These are phyloP conservation scores for Halichoeres trimaculatus DNA, from an alignment of 2,113 vertebrate species.

Conservation along the genomic window DNA sequence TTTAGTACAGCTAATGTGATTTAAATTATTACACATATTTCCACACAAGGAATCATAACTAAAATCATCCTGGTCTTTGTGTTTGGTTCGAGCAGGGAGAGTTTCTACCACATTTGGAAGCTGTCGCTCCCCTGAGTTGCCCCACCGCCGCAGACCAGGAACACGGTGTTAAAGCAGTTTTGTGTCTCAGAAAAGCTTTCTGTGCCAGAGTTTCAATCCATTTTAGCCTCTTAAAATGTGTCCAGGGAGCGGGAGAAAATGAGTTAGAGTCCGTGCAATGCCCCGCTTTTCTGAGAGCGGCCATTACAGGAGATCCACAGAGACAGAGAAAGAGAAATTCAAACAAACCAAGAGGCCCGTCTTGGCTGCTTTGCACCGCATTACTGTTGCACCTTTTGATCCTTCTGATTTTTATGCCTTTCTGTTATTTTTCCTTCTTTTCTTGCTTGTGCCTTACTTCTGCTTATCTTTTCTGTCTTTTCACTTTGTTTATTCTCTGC, in stretches of 20 bases:
- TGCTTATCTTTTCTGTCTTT: constrained; percentile 9
- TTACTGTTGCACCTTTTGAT: constrained; percentile 64
- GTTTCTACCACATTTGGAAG: constrained; percentile 13
- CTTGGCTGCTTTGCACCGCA: constrained; percentile 44
- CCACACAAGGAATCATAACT: constrained; percentile 12
- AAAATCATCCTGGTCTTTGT: constrained; percentile 2
- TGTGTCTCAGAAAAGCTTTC: constrained; percentile 58
- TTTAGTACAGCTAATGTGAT: constrained; percentile 37
- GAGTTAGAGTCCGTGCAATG: constrained; percentile 50
- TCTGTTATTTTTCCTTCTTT: constrained; percentile 10
- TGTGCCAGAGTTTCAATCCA: constrained; percentile 63
- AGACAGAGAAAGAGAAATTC: constrained; percentile 44
- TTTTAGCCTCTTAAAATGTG: constrained; percentile 65
- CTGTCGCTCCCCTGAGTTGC: constrained; percentile 10
- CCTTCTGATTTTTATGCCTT: constrained; percentile 43
- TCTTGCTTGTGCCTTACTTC: constrained; percentile 23
- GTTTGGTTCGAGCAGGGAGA: constrained; percentile 2
- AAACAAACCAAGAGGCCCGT: constrained; percentile 49
- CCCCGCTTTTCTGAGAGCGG: constrained; percentile 52
- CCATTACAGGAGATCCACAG: constrained; percentile 61
- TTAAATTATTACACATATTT: constrained; percentile 47
- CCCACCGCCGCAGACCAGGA: constrained; percentile 25
- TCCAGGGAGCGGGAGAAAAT: constrained; percentile 68
- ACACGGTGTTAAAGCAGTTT: constrained; percentile 49
- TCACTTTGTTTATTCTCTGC: background rate